Evolutionary conservation across 2,797 vertebrate genomes (phyloP).

Genomic region (Carcharodon carcharias): DNA sequence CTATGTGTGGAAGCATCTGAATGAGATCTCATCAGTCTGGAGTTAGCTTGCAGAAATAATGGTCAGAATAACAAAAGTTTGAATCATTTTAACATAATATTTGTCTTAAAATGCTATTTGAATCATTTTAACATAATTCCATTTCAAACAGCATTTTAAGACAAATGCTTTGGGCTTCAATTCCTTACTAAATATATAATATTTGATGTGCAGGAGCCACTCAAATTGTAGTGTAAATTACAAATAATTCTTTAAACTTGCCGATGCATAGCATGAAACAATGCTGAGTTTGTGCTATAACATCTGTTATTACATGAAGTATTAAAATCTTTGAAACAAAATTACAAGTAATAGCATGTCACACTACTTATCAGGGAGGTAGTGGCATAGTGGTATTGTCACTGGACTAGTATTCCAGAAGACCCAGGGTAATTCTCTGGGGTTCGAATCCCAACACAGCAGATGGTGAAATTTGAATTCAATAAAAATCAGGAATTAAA

Average conservation of each 20-base stretch:
- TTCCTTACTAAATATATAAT: background rate
- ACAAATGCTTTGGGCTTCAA: background rate
- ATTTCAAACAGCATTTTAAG: background rate
- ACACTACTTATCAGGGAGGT: background rate
- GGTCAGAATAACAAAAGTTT: background rate
- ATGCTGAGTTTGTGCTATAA: background rate
- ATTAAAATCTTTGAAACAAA: background rate
- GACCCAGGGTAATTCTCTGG: too few relatives aligned
- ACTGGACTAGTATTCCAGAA: too few relatives aligned
- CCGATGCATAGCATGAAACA: background rate
- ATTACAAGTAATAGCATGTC: background rate
- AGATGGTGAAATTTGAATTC: too few relatives aligned
- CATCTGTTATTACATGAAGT: background rate
- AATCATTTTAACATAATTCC: background rate
- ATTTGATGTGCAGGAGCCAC: background rate
- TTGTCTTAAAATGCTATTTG: background rate
- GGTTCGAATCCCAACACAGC: too few relatives aligned
- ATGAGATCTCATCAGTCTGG: too few relatives aligned
- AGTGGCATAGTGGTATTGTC: too few relatives aligned
- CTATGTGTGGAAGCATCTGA: too few relatives aligned
- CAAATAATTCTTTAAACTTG: background rate
- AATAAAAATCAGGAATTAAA: too few relatives aligned
- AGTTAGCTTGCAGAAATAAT: background rate
- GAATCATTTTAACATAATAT: too few relatives aligned
- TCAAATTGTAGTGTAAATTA: background rate